These are phyloP conservation scores for Coranthus polyacanthus DNA, from an alignment of 2,797 vertebrate species.

Conservation along the genomic window DNA sequence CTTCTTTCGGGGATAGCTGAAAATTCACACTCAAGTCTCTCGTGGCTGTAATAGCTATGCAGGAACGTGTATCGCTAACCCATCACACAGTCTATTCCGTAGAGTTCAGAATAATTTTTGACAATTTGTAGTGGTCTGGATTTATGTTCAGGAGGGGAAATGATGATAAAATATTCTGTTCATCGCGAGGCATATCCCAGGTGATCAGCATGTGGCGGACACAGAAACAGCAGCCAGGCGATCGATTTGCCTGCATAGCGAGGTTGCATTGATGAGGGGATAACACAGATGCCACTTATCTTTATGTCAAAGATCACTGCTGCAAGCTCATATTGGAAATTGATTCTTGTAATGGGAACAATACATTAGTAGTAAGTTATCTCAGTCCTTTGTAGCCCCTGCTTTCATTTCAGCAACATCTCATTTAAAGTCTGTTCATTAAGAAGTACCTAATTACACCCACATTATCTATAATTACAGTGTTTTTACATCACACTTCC, in stretches of 20 bases:
- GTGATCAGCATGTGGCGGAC: conserved; percentile 29
- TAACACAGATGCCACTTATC: conserved; percentile 40
- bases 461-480: conserved; percentile 83
- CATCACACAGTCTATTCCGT: not conserved
- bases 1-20: conserved; percentile 1
- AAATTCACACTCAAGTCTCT: conserved; percentile 6
- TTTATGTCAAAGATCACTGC: conserved; percentile 33
- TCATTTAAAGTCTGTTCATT: conserved; percentile 78
- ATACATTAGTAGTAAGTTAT: conserved; percentile 42
- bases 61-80: conserved; percentile 9
- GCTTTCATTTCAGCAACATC: conserved; percentile 53
- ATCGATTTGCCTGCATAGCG: conserved; percentile 48
- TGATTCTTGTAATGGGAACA: conserved; percentile 29
- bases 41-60: not conserved
- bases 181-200: conserved; percentile 15
- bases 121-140: conserved; percentile 1
- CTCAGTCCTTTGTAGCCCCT: conserved; percentile 14
- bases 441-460: conserved; percentile 79
- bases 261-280: conserved; percentile 55
- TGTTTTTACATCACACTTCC: conserved; percentile 74
- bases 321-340: conserved; percentile 6
- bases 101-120: not conserved
- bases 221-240: not conserved
- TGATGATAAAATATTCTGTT: conserved; percentile 31
- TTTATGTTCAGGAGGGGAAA: conserved; percentile 20